These are phyloP conservation scores for Notocelia uddmanniana DNA, from an alignment of 2,888 invertebrate species.

Conservation along the genomic window DNA sequence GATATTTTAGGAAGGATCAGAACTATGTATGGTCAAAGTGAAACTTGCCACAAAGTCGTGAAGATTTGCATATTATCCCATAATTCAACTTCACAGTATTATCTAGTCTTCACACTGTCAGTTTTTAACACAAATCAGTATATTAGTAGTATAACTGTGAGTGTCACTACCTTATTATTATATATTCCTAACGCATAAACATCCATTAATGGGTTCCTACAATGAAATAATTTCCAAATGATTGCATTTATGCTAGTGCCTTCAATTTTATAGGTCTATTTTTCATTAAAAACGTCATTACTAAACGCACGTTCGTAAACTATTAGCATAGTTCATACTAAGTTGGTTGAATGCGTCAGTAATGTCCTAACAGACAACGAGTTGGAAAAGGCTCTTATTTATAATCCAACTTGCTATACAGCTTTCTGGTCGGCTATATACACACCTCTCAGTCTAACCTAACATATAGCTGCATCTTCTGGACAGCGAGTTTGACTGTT, in stretches of 20 bases:
- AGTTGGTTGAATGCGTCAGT: slow-evolving; percentile 14
- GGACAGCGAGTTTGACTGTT: background rate
- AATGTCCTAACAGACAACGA: slow-evolving; percentile 13
- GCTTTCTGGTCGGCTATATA: background rate
- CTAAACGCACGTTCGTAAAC: background rate
- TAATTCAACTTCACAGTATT: no score
- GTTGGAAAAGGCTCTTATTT: slow-evolving; percentile 9
- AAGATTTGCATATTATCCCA: no score
- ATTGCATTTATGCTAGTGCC: slow-evolving; percentile 16
- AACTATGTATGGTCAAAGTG: no score
- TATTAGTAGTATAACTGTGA: background rate
- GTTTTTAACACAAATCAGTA: background rate
- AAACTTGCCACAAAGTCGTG: no score
- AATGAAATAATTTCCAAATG: background rate
- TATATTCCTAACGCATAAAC: background rate
- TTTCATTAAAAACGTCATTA: background rate
- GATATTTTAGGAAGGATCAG: no score
- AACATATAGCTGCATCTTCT: background rate
- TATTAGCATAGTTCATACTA: slow-evolving; percentile 3
- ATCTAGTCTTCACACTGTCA: no score
- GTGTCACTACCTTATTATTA: background rate
- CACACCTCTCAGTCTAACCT: background rate
- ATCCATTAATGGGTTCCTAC: background rate
- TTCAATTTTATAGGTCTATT: slow-evolving; percentile 1
- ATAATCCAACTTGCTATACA: background rate